Evolutionary conservation across 2,797 vertebrate genomes (phyloP), one percentile per base, ranked within the genome.

Genomic region (Sebastes vulpes): DNA sequence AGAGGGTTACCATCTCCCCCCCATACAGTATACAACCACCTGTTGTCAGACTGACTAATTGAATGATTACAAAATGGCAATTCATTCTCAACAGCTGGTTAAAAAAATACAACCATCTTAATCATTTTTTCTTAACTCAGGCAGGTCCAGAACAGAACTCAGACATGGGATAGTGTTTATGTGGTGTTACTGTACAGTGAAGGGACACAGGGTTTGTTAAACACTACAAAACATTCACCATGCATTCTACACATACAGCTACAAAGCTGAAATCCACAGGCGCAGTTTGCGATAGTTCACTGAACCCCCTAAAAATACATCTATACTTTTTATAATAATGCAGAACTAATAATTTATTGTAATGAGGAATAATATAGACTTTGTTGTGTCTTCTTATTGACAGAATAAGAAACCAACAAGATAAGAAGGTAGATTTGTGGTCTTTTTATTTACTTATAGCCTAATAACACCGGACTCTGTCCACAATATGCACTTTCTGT

Each of bases 211-310:
- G 61, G 14, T 66, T 56, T 59, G 11, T 54, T 42, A 48, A 52
- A 75, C 56, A 63, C 8, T 2, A 77, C 20, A 21, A 11, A 60
- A 63, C 60, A 80, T 77, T 53, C 38, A 80, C 10, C 80, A 83
- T 86, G 80, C 69, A 61, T 9, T 64, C 21, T 25, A 67, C 48
- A 52, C 66, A 82, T 3, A 72, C 48, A 70, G 35, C 25, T 35
- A 71, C 31, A 46, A 7, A 16, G 42, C 42, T 46, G 42, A 46
- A 46, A 18, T 46, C 42, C 42, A 46, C 42, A 18, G 42, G 38
- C 38, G 14, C 38, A 14, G 38, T 16, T 42, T 46, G 16, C 16
- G 16, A 18, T 46, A 16, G 16, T 46, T 46, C 42, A 46, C 16
- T 46, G 42, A 46, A 46, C 42, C 42, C 42, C 42, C 42, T 46